Evolutionary conservation across 2,888 invertebrate species (phyloP).

Genomic region (Macrophya alboannulata): DNA sequence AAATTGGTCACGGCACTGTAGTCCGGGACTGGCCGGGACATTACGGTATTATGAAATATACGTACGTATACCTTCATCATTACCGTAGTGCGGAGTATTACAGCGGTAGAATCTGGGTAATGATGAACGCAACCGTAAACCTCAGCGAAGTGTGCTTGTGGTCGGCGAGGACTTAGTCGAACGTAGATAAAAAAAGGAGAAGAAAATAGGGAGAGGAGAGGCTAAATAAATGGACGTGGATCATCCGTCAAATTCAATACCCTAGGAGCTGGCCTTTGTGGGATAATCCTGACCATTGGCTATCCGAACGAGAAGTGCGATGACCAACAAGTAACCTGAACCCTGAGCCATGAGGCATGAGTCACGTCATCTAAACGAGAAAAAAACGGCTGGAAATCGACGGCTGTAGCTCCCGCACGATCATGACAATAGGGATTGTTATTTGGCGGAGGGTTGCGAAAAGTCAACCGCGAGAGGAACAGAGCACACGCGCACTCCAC

Average conservation of each 20-base stretch:
- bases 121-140: background rate
- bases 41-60: slow-evolving; percentile 16
- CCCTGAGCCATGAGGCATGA: background rate
- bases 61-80: background rate
- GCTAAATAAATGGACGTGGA: background rate
- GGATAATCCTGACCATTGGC: background rate
- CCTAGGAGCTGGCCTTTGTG: background rate
- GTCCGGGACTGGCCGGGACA: background rate
- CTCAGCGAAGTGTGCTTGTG: background rate
- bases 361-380: background rate
- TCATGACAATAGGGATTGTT: slow-evolving; percentile 46
- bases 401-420: slow-evolving; percentile 26
- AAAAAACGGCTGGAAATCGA: slow-evolving; percentile 15
- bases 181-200: background rate
- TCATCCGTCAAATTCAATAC: background rate
- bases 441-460: slow-evolving; percentile 45
- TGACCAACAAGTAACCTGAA: slow-evolving; percentile 19
- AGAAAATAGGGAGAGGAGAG: background rate
- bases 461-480: slow-evolving; percentile 43
- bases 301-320: background rate
- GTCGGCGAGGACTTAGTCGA: background rate
- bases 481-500: slow-evolving; percentile 34
- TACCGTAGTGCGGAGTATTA: background rate
- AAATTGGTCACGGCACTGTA: background rate
- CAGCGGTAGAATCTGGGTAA: background rate